phyloP scores from a whole-genome alignment of 2,888 invertebrate species.

The Epirrhoe alternata region DNA sequence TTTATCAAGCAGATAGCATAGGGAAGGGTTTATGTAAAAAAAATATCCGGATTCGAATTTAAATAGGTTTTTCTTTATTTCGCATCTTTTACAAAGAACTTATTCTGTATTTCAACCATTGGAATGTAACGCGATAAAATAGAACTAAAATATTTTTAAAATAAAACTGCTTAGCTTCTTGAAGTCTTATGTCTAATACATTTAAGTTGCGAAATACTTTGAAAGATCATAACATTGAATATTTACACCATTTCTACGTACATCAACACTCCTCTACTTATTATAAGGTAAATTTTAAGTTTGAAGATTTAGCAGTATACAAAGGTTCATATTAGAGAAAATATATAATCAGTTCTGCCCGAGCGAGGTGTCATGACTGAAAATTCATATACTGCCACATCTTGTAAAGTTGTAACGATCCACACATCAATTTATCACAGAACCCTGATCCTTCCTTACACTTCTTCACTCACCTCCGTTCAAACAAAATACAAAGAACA shows the following conservation, averaged over 20 bases:
- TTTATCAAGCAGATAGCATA: no score
- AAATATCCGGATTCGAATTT: conserved; percentile 28
- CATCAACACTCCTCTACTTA: conserved; percentile 50
- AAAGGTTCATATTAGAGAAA: conserved; percentile 28
- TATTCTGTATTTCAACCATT: conserved; percentile 50
- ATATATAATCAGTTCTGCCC: conserved; percentile 23
- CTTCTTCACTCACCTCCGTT: conserved; percentile 49
- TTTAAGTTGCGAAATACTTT: conserved; percentile 57
- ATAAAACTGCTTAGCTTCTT: conserved; percentile 56
- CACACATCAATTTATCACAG: conserved; percentile 69
- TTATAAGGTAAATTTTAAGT: conserved; percentile 54
- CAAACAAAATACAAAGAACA: conserved; percentile 47
- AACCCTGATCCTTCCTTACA: conserved; percentile 62
- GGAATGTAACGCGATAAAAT: conserved; percentile 73
- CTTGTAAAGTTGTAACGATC: conserved; percentile 49
- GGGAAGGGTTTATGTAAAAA: neutral
- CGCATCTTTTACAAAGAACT: conserved; percentile 56
- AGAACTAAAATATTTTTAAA: conserved; percentile 61
- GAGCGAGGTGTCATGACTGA: conserved; percentile 18
- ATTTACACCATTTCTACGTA: conserved; percentile 62
- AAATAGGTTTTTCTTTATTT: conserved; percentile 45
- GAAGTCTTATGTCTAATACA: conserved; percentile 54
- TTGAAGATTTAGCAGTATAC: conserved; percentile 53
- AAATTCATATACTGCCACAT: conserved; percentile 49
- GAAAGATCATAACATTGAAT: conserved; percentile 52